These are phyloP conservation scores for Mythimna albipuncta DNA, from an alignment of 2,888 invertebrate genomes.

Conservation along the genomic window DNA sequence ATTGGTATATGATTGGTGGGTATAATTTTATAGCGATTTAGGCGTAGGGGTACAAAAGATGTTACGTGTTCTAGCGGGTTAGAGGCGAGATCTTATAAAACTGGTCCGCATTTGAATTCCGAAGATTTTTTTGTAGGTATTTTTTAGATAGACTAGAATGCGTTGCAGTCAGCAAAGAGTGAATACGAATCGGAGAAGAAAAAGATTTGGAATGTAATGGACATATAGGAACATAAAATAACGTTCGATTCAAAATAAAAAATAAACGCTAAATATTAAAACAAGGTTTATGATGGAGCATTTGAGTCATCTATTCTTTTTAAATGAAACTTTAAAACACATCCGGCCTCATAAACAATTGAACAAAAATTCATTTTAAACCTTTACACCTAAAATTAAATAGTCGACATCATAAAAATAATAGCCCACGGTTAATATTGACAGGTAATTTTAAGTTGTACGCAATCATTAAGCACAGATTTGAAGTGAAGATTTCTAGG, in stretches of 20 bases:
- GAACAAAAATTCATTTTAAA: constrained; percentile 53
- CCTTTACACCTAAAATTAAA: constrained; percentile 64
- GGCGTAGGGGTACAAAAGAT: constrained; percentile 52
- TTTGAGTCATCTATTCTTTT: background rate
- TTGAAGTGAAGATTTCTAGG: constrained; percentile 78
- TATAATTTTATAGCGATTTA: constrained; percentile 66
- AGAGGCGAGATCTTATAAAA: constrained; percentile 32
- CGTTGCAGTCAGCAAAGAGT: background rate
- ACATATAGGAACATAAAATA: background rate
- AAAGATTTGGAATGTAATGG: background rate
- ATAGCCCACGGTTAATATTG: constrained; percentile 73
- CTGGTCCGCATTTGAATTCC: constrained; percentile 34
- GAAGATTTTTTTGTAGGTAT: constrained; percentile 29
- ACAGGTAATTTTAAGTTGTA: constrained; percentile 76
- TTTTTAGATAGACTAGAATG: background rate
- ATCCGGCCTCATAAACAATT: constrained; percentile 36
- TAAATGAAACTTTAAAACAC: constrained; percentile 14
- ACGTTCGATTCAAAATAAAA: background rate
- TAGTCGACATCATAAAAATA: constrained; percentile 68
- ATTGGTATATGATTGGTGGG: constrained; percentile 63
- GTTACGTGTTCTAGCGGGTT: constrained; percentile 39
- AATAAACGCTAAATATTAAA: background rate
- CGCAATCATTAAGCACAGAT: constrained; percentile 75
- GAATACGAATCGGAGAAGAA: background rate
- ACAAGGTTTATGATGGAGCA: background rate